These are phyloP conservation scores for honey bee (Apis mellifera) DNA, from an alignment of 1,140 invertebrate genomes.

Conservation along the genomic window DNA sequence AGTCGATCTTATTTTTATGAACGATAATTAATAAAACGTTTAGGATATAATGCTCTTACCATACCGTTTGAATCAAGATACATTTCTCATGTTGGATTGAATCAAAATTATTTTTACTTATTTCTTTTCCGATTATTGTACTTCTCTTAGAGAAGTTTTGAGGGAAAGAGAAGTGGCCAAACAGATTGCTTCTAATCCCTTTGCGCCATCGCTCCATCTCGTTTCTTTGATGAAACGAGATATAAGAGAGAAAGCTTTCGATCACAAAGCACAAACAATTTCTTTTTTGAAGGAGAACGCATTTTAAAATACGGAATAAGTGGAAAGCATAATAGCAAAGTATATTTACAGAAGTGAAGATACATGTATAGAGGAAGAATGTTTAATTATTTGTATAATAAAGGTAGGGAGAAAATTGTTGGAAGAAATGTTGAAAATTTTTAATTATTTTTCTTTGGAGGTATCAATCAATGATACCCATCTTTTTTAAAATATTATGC, in stretches of 20 bases:
- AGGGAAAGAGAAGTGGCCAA: no score
- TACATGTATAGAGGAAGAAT: background rate
- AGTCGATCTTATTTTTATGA: conserved; percentile 37
- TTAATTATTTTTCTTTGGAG: no score
- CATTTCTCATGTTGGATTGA: no score
- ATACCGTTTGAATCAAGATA: background rate
- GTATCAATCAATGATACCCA: background rate
- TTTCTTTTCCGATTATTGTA: no score
- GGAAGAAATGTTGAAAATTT: no score
- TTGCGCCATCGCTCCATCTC: background rate
- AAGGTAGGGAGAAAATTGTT: no score
- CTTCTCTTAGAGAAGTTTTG: no score
- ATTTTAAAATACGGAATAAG: background rate
- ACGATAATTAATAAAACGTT: conserved; percentile 20
- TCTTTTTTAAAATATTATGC: no score
- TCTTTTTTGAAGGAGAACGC: background rate
- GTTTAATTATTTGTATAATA: background rate
- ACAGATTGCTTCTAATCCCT: background rate
- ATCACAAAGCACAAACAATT: background rate
- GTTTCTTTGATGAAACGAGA: background rate
- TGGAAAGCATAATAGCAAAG: background rate
- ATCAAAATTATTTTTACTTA: background rate
- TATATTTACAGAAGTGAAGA: background rate
- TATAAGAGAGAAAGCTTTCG: background rate
- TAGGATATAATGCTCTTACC: background rate